These are phyloP conservation scores for Catostylus mosaicus DNA, from an alignment of 30 jellyfish, hydroid and myxozoan species.

Conservation along the genomic window DNA sequence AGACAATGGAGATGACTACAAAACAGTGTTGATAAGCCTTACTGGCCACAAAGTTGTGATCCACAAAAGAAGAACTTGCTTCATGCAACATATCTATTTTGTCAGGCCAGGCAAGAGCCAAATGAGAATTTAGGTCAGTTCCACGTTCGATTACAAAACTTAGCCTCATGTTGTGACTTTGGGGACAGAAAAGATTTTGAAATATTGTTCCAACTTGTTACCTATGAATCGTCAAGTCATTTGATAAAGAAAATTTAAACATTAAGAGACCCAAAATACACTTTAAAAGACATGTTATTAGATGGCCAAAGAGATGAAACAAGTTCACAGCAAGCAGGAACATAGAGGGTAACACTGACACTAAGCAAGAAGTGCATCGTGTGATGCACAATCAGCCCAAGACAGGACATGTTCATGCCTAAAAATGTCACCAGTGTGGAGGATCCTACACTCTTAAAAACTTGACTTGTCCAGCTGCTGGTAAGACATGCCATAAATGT, in stretches of 20 bases:
- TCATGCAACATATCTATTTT: slow-evolving; percentile 41
- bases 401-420: slow-evolving; percentile 13
- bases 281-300: slow-evolving; percentile 30
- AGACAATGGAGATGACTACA: slow-evolving; percentile 48
- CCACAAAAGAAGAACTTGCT: slow-evolving; percentile 56
- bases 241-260: slow-evolving; percentile 58
- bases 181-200: slow-evolving; percentile 55
- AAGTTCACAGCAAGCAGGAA: slow-evolving; percentile 48
- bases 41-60: slow-evolving; percentile 35
- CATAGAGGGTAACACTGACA: slow-evolving; percentile 5
- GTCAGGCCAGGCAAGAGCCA: slow-evolving; percentile 64
- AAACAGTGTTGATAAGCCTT: slow-evolving; percentile 23
- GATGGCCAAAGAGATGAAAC: slow-evolving; percentile 61
- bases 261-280: slow-evolving; percentile 34
- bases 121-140: slow-evolving; percentile 40
- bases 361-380: slow-evolving; percentile 17
- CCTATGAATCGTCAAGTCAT: slow-evolving; percentile 50
- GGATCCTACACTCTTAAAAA: slow-evolving; percentile 49
- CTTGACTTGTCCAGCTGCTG: slow-evolving; percentile 54
- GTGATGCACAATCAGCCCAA: slow-evolving; percentile 36
- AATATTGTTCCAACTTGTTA: slow-evolving; percentile 28
- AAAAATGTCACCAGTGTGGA: slow-evolving; percentile 52
- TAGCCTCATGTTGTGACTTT: slow-evolving; percentile 50
- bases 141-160: slow-evolving; percentile 33
- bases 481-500: slow-evolving; percentile 59